A percentile compares a stretch with the other conserved stretches of the same genome.
Evolutionary conservation across 2,113 vertebrate species (phyloP).

Genomic region (Sturnus vulgaris): DNA sequence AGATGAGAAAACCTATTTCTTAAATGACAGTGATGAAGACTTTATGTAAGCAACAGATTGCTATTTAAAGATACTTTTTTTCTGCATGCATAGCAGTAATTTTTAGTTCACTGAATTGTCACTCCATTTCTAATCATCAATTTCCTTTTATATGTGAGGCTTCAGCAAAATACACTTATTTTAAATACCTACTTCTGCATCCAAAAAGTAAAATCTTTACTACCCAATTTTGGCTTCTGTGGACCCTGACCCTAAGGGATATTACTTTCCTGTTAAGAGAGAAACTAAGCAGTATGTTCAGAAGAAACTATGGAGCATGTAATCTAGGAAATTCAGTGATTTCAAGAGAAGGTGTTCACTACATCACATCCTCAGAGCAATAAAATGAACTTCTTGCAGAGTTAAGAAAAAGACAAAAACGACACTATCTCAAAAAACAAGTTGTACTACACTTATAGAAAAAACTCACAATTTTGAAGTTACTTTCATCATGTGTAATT

Average conservation of each 20-base stretch:
- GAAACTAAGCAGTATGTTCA: neutral
- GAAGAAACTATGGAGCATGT: neutral
- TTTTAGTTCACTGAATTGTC: neutral
- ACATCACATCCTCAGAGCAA: neutral
- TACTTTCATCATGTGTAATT: neutral
- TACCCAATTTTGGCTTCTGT: neutral
- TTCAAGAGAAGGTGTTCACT: neutral
- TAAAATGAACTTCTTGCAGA: neutral
- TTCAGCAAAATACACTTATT: neutral
- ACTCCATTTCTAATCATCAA: neutral
- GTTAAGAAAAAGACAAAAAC: neutral
- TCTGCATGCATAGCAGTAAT: neutral
- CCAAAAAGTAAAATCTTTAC: neutral
- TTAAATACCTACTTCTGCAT: neutral
- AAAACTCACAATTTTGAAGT: neutral
- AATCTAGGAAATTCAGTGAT: neutral
- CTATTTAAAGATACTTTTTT: neutral
- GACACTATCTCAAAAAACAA: neutral
- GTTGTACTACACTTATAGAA: neutral
- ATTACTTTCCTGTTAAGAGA: neutral
- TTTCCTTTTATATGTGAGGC: neutral
- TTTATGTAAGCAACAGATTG: neutral
- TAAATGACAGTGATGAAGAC: neutral
- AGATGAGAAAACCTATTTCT: neutral
- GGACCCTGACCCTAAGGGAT: neutral